Percentiles rank a stretch among this genome's conserved stretches.
phyloP scores from a whole-genome alignment of 2,888 invertebrate species.

The Polyommatus iphigenia region DNA sequence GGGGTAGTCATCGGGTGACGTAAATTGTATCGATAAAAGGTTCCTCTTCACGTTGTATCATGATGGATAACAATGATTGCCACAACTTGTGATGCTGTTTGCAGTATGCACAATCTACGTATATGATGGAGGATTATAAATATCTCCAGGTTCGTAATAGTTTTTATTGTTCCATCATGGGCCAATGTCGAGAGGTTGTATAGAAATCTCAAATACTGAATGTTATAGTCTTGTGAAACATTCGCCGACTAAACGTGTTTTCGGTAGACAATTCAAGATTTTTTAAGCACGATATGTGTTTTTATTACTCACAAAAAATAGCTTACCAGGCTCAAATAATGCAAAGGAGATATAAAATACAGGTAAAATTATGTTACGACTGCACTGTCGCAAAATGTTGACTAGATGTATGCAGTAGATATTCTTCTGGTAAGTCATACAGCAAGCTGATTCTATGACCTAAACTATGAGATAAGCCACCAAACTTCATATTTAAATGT shows the following conservation, averaged over 20 bases:
- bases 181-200: not conserved
- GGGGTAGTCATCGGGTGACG: not conserved
- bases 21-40: not conserved
- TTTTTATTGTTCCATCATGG: not conserved
- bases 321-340: slow-evolving; percentile 27
- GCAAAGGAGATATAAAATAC: slow-evolving; percentile 6
- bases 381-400: not conserved
- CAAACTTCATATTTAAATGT: not conserved
- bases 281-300: slow-evolving; percentile 10
- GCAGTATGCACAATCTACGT: not conserved
- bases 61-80: not conserved
- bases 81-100: not conserved
- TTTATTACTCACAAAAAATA: slow-evolving; percentile 3
- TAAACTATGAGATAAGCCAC: not conserved
- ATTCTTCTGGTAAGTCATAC: not conserved
- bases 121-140: not conserved
- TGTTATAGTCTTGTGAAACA: slow-evolving; percentile 3
- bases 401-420: not conserved
- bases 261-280: slow-evolving; percentile 4
- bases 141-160: not conserved
- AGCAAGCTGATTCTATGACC: not conserved
- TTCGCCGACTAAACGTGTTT: not conserved
- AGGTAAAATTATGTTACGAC: not conserved
- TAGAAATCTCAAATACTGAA: not conserved
- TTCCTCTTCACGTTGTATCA: not conserved